Conservation (phyloP, 2,113 vertebrate species). For the Pleuronectes platessa region DNA sequence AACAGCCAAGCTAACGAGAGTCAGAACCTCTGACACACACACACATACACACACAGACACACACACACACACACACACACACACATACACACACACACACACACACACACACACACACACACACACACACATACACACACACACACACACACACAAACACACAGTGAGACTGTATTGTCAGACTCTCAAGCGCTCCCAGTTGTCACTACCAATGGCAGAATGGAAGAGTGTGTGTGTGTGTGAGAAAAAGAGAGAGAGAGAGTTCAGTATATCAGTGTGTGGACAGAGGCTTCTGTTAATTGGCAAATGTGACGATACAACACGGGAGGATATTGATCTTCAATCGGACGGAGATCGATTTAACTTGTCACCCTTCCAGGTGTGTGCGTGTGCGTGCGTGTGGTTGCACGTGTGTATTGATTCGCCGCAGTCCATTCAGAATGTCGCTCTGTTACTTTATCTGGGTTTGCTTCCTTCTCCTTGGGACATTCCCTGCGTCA, state of each 20-base stretch:
- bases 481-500: conserved; percentile 36
- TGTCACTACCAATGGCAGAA: conserved; percentile 16
- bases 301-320: conserved; percentile 80
- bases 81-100: conserved; percentile 38
- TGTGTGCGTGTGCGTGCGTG: conserved; percentile 58
- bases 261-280: conserved; percentile 73
- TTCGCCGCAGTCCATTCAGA: conserved; percentile 60
- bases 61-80: conserved; percentile 43
- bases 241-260: conserved; percentile 3
- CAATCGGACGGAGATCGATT: conserved; percentile 74
- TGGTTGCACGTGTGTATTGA: conserved; percentile 60
- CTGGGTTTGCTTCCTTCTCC: conserved; percentile 35
- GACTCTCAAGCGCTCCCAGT: conserved; percentile 27
- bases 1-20: conserved; percentile 79
- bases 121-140: conserved; percentile 30
- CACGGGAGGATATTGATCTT: conserved; percentile 79
- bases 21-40: conserved; percentile 76
- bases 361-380: conserved; percentile 60
- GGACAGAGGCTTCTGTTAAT: conserved; percentile 78
- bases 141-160: conserved; percentile 42
- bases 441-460: conserved; percentile 50
- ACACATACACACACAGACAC: conserved; percentile 34
- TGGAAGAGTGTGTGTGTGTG: conserved; percentile 3
- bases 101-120: background rate
- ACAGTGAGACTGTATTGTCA: conserved; percentile 37